Evolutionary conservation across 2,888 invertebrate genomes (phyloP), one percentile per base, ranked within the genome.

Genomic region (Pristionchus mayeri): DNA sequence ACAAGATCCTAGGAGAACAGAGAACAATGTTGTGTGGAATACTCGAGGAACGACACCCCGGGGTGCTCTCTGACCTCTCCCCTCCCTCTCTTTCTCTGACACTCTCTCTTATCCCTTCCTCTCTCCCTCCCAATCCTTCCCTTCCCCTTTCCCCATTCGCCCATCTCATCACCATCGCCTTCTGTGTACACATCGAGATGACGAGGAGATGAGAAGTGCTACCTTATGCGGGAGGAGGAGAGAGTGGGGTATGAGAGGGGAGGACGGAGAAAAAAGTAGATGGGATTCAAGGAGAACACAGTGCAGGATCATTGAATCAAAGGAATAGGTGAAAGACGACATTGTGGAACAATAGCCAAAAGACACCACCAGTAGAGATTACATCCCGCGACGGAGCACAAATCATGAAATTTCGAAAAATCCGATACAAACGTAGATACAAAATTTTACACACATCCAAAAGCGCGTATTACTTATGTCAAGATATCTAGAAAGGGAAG

Each of bases 131-230:
- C n/a, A n/a, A n/a, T n/a, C n/a, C n/a, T 44, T 0, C 75, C 40
- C 76, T 75, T 75, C 50, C 48, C 9, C 7, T 21, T 30, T 16
- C 4, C 18, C 52, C 50, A 30, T n/a, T n/a, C 40, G 16, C 24
- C 24, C 34, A 3, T 44, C 71, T 44, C 71, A 71, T 40, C 71
- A 71, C 37, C 71, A n/a, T n/a, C n/a, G 21, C 71, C 71, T 71
- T 71, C 71, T 44, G 71, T 71, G 63, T 63, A 18, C 24, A 71
- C 71, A 54, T n/a, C 54, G 21, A 9, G 54, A 16, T 4, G 54
- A 18, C 21, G 7, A 54, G 54, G 21, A 13, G 13, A 44, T 13
- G 54, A 54, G 54, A 21, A 71, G 71, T 63, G 63, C 63, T 63
- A 37, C 63, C 63, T 63, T 63, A 34, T 63, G 34, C 63, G 63